phyloP scores from a whole-genome alignment of 2,113 vertebrate genomes.

The Notarius quadriscutis region DNA sequence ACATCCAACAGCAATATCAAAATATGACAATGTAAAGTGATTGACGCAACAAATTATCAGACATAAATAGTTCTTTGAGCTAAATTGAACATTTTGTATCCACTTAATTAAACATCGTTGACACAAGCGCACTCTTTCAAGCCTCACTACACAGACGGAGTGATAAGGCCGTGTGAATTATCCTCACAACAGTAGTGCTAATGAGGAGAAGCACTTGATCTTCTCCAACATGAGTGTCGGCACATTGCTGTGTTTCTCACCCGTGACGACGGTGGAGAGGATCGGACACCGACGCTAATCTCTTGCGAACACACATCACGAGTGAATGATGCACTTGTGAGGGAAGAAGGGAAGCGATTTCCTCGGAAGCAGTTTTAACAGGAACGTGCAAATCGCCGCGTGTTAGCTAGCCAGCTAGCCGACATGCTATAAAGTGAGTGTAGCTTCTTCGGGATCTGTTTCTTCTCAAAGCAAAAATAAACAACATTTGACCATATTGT shows the following conservation, averaged over 20 bases:
- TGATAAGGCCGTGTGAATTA: background rate
- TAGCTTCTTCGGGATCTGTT: no score
- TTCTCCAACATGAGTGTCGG: background rate
- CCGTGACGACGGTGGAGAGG: background rate
- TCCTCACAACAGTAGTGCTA: background rate
- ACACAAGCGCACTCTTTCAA: background rate
- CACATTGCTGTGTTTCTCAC: background rate
- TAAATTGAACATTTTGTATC: background rate
- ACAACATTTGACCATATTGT: no score
- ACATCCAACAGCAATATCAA: background rate
- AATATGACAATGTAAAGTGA: slow-evolving; percentile 10
- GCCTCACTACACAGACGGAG: no score
- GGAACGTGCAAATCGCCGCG: no score
- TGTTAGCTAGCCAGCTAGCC: no score
- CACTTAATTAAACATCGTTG: slow-evolving; percentile 5
- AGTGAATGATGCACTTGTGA: background rate
- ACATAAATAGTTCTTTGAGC: background rate
- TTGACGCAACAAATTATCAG: slow-evolving; percentile 14
- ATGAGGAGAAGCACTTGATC: slow-evolving; percentile 13
- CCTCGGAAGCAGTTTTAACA: no score
- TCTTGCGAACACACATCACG: background rate
- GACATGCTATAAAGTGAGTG: no score
- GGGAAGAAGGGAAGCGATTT: no score
- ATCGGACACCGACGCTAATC: background rate
- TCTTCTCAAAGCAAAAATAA: no score